These are phyloP conservation scores for Pseudomyrmex flavicornis DNA, from an alignment of 1,140 invertebrate species.

Conservation along the genomic window DNA sequence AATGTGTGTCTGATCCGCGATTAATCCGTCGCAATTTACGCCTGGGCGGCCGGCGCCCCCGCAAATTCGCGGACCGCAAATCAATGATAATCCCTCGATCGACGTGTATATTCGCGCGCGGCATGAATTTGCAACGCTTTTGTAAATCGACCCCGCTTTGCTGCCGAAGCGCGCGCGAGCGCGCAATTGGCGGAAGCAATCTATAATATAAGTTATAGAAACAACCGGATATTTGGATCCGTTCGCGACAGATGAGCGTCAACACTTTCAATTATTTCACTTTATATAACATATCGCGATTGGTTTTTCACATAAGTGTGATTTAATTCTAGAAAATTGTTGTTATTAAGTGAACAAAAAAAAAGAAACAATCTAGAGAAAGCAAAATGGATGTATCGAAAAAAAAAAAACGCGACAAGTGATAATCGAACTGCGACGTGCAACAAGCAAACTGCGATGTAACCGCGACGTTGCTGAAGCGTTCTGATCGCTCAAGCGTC, in stretches of 20 bases:
- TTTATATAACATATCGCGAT: not conserved
- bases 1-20: constrained; percentile 46
- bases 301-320: not conserved
- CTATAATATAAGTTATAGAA: constrained; percentile 18
- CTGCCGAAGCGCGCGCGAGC: not conserved
- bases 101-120: constrained; percentile 46
- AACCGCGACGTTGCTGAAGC: constrained; percentile 36
- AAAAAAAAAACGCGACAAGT: not conserved
- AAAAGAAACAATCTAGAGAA: no score
- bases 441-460: constrained; percentile 51
- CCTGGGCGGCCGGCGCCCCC: constrained; percentile 26
- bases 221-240: not conserved
- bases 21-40: constrained; percentile 65
- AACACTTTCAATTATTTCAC: not conserved
- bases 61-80: constrained; percentile 55
- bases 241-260: not conserved
- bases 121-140: constrained; percentile 44
- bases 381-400: not conserved
- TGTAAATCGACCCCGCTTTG: constrained; percentile 39
- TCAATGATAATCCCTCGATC: constrained; percentile 61
- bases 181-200: not conserved
- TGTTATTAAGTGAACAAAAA: no score
- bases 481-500: constrained; percentile 41
- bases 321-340: not conserved
- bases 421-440: not conserved